Base-by-base conservation (phyloP, 2,888 invertebrate genomes). In the Bembecia ichneumoniformis region DNA sequence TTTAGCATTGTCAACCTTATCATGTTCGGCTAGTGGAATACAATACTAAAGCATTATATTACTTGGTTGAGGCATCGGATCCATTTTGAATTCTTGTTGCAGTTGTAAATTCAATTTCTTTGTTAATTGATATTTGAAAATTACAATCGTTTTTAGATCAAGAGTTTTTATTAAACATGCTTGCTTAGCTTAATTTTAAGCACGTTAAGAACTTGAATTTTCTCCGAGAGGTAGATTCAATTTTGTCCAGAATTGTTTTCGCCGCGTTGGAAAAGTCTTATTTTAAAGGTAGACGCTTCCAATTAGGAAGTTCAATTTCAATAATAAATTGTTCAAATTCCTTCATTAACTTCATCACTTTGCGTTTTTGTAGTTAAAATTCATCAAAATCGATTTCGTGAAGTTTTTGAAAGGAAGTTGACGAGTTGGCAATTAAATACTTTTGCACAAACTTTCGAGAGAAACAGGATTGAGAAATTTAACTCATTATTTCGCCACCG, bases 401-500 rank as follows among this genome's bases (percentile, higher is more conserved):
- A 44, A 44, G 44, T 15, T 11, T n/a, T 15, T 15, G 44, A 44
- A 44, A 44, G 44, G 44, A 62, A 55, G 52, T 54, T 51, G 59
- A 52, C 55, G 59, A 62, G 59, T 57, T 57, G 57, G 54, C 51
- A 53, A 58, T 53, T 55, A 54, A 51, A 53, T 51, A 51, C 53
- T 54, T 52, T 46, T 48, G 48, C 46, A 47, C 49, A 51, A 57
- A 58, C 50, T 59, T 57, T 48, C 54, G 5, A 28, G 28, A 28
- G 54, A 48, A 54, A 55, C 49, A 52, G 53, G 55, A 57, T 55
- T 55, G 53, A 55, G 56, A 62, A 63, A 62, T 65, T 66, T 57
- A 55, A 65, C 63, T 65, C 63, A 66, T 67, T 65, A 64, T 63
- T 62, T 58, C 53, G 57, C 55, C 56, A 58, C 53, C 58, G 56